Evolutionary conservation across 2,888 invertebrate species (phyloP), one percentile per base, ranked within the genome.

Genomic region (Digitonthophagus gazella): DNA sequence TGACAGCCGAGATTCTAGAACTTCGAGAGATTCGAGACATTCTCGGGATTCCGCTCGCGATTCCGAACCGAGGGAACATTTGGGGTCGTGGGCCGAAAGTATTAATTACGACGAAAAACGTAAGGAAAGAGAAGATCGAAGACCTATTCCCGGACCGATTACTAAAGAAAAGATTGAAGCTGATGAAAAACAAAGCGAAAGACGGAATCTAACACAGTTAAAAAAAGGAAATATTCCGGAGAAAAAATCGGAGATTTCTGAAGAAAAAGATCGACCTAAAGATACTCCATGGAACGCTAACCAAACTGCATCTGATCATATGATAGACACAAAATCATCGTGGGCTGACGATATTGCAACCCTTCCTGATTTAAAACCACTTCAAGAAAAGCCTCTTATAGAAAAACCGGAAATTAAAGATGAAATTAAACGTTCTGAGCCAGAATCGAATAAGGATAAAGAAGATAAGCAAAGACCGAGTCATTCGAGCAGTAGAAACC

Each of bases 91-190:
- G 86, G 83, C 85, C 0, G 81, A 83, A 68, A 77, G 77, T 2
- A 69, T 69, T 3, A 71, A 77, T 1, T 79, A 80, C 67, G 82
- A 83, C 58, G 81, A 79, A 71, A 78, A 80, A 68, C 61, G 61
- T 8, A 61, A 19, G 18, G 61, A 58, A 1, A 78, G 79, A 71
- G 80, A 80, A 64, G 80, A 81, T 68, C 77, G 84, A 19, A 80
- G 86, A 66, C 83, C 83, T 2, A 85, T 87, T n/a, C 87, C 87
- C 0, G 87, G 87, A 15, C 87, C 88, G 0, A 87, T 88, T 6
- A 88, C 87, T 0, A 84, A 86, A 71, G 88, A 89, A 68, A 86
- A 86, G 73, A 82, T 89, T 15, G 88, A 87, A 75, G 87, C 87
- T 0, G 86, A 87, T 56, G 87, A 88, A 77, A 75, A 83, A 57